These are phyloP conservation scores for Camelus bactrianus DNA, from an alignment of 2,113 vertebrate species.

Conservation along the genomic window DNA sequence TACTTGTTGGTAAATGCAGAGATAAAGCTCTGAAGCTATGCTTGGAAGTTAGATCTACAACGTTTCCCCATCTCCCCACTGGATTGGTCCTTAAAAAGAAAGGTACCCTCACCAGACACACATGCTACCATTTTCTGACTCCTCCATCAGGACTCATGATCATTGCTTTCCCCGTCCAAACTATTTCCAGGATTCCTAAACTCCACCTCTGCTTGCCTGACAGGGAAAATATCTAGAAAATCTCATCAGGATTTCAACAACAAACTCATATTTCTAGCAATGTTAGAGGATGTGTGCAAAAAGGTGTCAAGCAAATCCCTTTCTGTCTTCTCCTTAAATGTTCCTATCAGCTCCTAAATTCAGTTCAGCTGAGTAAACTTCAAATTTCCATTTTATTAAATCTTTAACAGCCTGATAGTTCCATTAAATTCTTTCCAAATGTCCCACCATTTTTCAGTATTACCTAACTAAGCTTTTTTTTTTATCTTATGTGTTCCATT, in stretches of 20 bases:
- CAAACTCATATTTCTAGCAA: neutral
- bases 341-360: conserved; percentile 56
- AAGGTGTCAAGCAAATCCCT: conserved; percentile 9
- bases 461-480: conserved; percentile 16
- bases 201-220: neutral
- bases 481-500: conserved; percentile 47
- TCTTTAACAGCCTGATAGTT: conserved; percentile 45
- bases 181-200: neutral
- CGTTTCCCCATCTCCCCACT: neutral
- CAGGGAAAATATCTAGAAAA: conserved; percentile 29
- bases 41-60: neutral
- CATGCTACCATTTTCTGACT: neutral
- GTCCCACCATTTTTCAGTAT: conserved; percentile 38
- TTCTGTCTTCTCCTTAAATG: conserved; percentile 25
- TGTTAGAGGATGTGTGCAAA: neutral
- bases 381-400: conserved; percentile 70
- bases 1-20: neutral
- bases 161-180: neutral
- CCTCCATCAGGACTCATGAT: neutral
- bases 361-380: conserved; percentile 61
- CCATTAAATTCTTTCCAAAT: conserved; percentile 54
- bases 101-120: neutral
- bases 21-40: neutral
- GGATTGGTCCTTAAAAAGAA: conserved; percentile 4
- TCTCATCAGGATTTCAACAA: neutral